Evolutionary conservation across 2,113 vertebrate species (phyloP).

Genomic region (Hymenochirus boettgeri): DNA sequence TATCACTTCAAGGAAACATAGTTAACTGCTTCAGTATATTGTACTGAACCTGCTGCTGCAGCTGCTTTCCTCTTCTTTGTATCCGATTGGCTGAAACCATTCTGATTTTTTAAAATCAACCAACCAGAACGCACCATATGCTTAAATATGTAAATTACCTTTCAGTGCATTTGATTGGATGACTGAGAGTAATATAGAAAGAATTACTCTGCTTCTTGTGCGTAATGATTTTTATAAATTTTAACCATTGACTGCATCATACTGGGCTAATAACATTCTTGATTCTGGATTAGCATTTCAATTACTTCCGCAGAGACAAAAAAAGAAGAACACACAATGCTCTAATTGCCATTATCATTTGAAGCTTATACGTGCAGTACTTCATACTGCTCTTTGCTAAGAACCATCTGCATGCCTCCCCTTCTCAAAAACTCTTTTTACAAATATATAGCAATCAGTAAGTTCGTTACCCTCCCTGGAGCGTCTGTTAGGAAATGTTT

Average conservation of each 20-base stretch:
- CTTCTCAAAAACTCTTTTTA: not conserved
- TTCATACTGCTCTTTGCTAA: not conserved
- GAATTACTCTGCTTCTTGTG: not conserved
- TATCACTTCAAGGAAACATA: not conserved
- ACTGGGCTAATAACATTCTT: not conserved
- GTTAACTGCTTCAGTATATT: conserved; percentile 12
- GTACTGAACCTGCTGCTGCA: conserved; percentile 29
- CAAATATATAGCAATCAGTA: conserved; percentile 3
- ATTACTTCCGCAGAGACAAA: conserved; percentile 1
- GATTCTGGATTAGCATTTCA: conserved; percentile 19
- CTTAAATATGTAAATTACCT: conserved; percentile 16
- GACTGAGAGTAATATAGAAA: conserved; percentile 8
- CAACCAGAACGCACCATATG: conserved; percentile 33
- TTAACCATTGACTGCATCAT: conserved; percentile 11
- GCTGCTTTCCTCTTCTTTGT: conserved; percentile 15
- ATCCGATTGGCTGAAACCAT: conserved; percentile 16
- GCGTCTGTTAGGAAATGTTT: too few species aligned
- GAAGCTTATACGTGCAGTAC: not conserved
- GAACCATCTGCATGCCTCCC: not conserved
- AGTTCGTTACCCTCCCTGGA: not conserved
- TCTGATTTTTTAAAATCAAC: conserved; percentile 40
- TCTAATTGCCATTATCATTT: conserved; percentile 16
- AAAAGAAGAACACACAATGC: conserved; percentile 5
- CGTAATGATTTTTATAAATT: conserved; percentile 3
- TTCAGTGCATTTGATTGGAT: conserved; percentile 14